phyloP scores from a whole-genome alignment of 2,888 invertebrate genomes.

The Glyphotaelius pellucidus region DNA sequence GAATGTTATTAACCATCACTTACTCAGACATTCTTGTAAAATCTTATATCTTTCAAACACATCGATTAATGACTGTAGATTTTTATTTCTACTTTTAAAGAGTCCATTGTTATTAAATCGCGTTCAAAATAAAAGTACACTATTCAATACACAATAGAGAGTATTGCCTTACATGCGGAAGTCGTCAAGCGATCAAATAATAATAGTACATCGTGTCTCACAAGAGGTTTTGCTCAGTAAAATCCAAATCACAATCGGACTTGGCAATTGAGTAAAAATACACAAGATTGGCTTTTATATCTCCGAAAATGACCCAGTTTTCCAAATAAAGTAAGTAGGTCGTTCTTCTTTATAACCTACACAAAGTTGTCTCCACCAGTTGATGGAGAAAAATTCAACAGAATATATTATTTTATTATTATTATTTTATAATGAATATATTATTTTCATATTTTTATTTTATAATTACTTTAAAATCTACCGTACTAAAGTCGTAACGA shows the following conservation, averaged over 20 bases:
- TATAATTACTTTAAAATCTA: too few relatives aligned
- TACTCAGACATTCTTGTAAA: not conserved
- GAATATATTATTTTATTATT: too few relatives aligned
- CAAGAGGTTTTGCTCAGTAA: constrained; percentile 46
- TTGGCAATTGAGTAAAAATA: not conserved
- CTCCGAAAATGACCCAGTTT: not conserved
- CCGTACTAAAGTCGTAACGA: too few relatives aligned
- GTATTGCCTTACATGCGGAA: constrained; percentile 23
- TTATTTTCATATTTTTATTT: too few relatives aligned
- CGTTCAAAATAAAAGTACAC: constrained; percentile 3
- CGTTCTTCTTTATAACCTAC: too few relatives aligned
- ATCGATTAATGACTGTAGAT: not conserved
- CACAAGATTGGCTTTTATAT: not conserved
- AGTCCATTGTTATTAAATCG: constrained; percentile 12
- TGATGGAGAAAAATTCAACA: too few relatives aligned
- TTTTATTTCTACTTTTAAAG: constrained; percentile 10
- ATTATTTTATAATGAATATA: too few relatives aligned
- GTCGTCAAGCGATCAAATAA: constrained; percentile 37
- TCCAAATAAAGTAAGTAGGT: too few relatives aligned
- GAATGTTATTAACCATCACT: constrained; percentile 2
- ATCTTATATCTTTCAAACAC: not conserved
- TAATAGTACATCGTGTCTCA: constrained; percentile 31
- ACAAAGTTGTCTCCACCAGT: too few relatives aligned
- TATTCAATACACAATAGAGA: constrained; percentile 16
- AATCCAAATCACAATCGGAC: constrained; percentile 48